phyloP scores from a whole-genome alignment of 2,888 invertebrate species.

The Itoplectis maculator region DNA sequence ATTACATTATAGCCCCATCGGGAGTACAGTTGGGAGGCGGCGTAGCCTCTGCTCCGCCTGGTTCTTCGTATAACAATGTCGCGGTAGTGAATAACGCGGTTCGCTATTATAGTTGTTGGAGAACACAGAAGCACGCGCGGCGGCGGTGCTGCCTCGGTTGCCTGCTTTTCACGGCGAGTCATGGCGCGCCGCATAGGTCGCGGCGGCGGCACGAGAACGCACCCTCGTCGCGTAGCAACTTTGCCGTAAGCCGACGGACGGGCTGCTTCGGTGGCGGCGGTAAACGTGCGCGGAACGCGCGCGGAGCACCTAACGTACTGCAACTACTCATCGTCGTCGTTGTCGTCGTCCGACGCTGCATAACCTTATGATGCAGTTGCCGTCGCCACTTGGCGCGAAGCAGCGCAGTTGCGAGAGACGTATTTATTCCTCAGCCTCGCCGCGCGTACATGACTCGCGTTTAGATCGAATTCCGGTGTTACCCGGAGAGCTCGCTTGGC shows the following conservation, averaged over 20 bases:
- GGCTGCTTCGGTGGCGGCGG: neutral
- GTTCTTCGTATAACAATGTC: constrained; percentile 29
- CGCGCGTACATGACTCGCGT: too few species aligned
- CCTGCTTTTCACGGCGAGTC: neutral
- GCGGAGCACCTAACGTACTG: constrained; percentile 1
- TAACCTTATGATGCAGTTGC: neutral
- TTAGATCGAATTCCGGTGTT: too few species aligned
- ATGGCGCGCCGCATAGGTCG: too few species aligned
- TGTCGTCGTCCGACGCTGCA: neutral
- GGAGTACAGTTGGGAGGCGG: neutral
- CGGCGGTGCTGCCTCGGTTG: neutral
- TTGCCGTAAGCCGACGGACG: constrained; percentile 8
- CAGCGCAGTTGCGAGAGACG: neutral
- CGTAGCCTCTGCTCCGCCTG: too few species aligned
- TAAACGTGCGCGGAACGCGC: constrained; percentile 19
- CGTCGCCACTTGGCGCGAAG: neutral
- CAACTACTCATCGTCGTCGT: constrained; percentile 21
- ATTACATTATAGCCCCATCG: constrained; percentile 49
- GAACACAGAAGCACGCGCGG: constrained; percentile 16
- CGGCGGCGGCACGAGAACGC: neutral
- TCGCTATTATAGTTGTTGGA: constrained; percentile 19
- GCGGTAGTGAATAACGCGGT: neutral
- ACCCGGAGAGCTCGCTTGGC: too few species aligned
- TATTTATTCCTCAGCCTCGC: too few species aligned
- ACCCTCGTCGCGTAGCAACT: constrained; percentile 19